Percentiles rank a stretch among this genome's conserved stretches.
Conservation (phyloP, 2,888 invertebrate species). For the Caenorhabditis imperialis region DNA sequence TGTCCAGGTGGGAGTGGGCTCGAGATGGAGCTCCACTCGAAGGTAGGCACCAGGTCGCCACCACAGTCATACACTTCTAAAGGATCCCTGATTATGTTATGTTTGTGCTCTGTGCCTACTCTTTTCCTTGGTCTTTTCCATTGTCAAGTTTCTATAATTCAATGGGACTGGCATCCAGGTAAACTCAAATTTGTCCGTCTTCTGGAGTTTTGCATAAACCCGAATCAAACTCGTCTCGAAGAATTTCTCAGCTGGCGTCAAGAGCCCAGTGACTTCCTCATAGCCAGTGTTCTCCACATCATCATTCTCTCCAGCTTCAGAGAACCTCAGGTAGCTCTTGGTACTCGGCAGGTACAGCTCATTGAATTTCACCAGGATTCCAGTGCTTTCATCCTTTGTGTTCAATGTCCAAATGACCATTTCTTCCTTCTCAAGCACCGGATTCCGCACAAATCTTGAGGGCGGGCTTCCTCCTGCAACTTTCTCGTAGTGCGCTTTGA, state of each 20-base stretch:
- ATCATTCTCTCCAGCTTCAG: constrained; percentile 14
- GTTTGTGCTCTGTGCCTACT: neutral
- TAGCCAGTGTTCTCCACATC: constrained; percentile 13
- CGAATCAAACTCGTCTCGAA: constrained; percentile 10
- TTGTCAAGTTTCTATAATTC: constrained; percentile 27
- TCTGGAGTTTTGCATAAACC: constrained; percentile 24
- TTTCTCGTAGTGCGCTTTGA: constrained; percentile 23
- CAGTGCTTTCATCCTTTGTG: constrained; percentile 20
- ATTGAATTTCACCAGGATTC: constrained; percentile 35
- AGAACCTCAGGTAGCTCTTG: constrained; percentile 12
- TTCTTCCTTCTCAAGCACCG: constrained; percentile 12
- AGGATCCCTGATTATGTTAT: neutral
- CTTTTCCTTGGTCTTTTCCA: neutral
- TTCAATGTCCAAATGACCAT: constrained; percentile 21
- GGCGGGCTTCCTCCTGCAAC: constrained; percentile 21
- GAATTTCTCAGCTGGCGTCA: constrained; percentile 22
- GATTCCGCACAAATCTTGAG: constrained; percentile 21
- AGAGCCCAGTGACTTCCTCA: constrained; percentile 27
- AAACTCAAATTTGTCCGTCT: constrained; percentile 35
- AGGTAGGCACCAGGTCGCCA: constrained; percentile 61
- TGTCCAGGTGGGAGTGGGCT: constrained; percentile 55
- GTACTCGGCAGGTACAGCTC: constrained; percentile 31
- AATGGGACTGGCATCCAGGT: constrained; percentile 44
- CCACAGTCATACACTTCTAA: constrained; percentile 63
- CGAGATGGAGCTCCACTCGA: constrained; percentile 61